These are phyloP conservation scores for Caenorhabditis inopinata DNA, from an alignment of 1,140 invertebrate genomes.

Conservation along the genomic window DNA sequence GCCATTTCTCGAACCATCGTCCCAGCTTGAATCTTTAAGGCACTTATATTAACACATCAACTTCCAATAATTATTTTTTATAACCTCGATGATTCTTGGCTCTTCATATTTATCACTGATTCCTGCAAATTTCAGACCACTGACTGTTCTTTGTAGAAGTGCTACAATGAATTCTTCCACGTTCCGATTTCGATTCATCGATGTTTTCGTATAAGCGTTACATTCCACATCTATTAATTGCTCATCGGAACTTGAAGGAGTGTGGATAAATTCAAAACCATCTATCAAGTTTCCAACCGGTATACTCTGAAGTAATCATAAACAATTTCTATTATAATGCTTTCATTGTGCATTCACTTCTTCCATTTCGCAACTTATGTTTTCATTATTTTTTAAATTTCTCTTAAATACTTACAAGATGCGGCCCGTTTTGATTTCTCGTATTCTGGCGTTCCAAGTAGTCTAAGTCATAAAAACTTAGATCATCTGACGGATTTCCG, in stretches of 20 bases:
- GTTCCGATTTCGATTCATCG: not conserved
- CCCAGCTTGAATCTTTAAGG: not conserved
- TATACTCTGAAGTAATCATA: not conserved
- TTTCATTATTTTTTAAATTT: too few relatives aligned
- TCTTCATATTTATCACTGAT: not conserved
- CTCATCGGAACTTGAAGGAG: not conserved
- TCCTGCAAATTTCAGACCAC: not conserved
- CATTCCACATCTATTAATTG: not conserved
- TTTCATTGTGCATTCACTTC: too few relatives aligned
- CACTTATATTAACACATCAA: too few relatives aligned
- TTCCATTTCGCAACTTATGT: too few relatives aligned
- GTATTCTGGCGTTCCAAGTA: not conserved
- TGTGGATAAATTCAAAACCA: not conserved
- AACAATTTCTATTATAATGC: too few relatives aligned
- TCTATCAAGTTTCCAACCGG: not conserved
- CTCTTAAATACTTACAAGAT: not conserved
- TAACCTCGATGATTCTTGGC: too few relatives aligned
- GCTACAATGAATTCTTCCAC: not conserved
- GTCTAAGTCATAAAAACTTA: not conserved
- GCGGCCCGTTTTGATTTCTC: not conserved
- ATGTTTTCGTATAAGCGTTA: not conserved
- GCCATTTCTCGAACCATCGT: conserved; percentile 20
- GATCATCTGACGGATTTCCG: not conserved
- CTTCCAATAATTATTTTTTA: too few relatives aligned
- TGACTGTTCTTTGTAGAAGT: not conserved